phyloP scores from a whole-genome alignment of 2,113 vertebrate species.

The Notothenia coriiceps region DNA sequence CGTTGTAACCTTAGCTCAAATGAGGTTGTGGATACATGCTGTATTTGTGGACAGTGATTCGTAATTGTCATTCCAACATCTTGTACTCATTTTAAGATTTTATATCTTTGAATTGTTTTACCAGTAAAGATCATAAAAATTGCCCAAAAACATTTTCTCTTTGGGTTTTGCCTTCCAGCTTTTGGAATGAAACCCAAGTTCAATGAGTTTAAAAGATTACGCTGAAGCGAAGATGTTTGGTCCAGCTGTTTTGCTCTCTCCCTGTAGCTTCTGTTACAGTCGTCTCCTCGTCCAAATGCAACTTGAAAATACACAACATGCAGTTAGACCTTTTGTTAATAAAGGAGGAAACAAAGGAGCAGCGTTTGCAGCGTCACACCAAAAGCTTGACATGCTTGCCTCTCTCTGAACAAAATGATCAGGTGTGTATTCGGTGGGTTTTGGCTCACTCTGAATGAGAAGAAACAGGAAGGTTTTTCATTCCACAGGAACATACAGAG shows the following conservation, averaged over 20 bases:
- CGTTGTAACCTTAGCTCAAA: background rate
- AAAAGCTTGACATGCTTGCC: constrained; percentile 74
- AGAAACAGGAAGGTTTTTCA: constrained; percentile 61
- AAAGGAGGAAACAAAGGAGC: constrained; percentile 41
- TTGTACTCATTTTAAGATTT: background rate
- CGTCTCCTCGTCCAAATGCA: constrained; percentile 30
- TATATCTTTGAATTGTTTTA: background rate
- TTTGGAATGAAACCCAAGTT: background rate
- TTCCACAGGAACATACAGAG: constrained; percentile 37
- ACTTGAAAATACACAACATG: constrained; percentile 69
- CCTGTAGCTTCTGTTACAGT: constrained; percentile 34
- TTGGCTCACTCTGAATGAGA: constrained; percentile 77
- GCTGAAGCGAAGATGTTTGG: background rate
- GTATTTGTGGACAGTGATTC: background rate
- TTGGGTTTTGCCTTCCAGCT: background rate
- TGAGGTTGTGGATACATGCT: background rate
- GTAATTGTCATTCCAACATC: background rate
- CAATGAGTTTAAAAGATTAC: background rate
- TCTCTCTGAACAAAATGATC: constrained; percentile 82
- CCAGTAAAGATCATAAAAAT: background rate
- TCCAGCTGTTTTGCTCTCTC: constrained; percentile 64
- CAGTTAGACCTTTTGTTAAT: constrained; percentile 70
- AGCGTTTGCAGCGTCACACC: constrained; percentile 54
- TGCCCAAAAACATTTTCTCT: background rate
- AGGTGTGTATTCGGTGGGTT: constrained; percentile 78